Evolutionary conservation across 2,888 invertebrate genomes (phyloP).

Genomic region (Rhimphoctona megacephalus): DNA sequence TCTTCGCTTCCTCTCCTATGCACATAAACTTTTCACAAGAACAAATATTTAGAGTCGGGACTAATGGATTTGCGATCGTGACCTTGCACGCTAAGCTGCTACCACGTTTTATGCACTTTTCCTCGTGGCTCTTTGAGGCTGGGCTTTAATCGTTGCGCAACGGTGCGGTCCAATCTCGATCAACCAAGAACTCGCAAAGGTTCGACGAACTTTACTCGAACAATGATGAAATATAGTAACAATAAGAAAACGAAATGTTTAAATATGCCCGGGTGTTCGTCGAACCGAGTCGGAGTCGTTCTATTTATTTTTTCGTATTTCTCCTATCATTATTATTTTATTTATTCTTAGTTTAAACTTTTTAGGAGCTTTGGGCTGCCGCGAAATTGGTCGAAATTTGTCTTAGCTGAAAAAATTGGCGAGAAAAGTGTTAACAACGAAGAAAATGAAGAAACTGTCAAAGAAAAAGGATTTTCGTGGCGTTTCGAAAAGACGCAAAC

Average conservation of each 20-base stretch:
- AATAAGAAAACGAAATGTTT: neutral
- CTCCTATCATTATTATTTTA: too few species aligned
- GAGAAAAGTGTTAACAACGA: too few species aligned
- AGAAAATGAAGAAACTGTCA: too few species aligned
- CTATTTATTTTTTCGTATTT: too few species aligned
- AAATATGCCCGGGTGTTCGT: neutral
- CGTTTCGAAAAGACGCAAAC: neutral
- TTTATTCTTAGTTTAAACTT: too few species aligned
- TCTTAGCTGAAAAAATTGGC: too few species aligned
- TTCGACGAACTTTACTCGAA: conserved; percentile 61
- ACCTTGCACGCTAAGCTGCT: conserved; percentile 63
- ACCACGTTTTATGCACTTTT: conserved; percentile 13
- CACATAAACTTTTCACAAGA: conserved; percentile 41
- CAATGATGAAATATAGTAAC: neutral
- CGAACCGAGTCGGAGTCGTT: neutral
- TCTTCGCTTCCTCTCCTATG: conserved; percentile 18
- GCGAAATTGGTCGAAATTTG: too few species aligned
- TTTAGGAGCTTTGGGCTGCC: too few species aligned
- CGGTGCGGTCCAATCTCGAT: conserved; percentile 41
- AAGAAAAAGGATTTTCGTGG: too few species aligned
- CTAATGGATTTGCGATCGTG: conserved; percentile 74
- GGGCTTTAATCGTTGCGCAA: conserved; percentile 42
- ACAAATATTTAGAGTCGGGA: conserved; percentile 74
- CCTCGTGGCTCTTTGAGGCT: conserved; percentile 1
- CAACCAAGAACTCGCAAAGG: conserved; percentile 46